Conservation (phyloP, 2,888 invertebrate genomes). For the Caenorhabditis afra region DNA sequence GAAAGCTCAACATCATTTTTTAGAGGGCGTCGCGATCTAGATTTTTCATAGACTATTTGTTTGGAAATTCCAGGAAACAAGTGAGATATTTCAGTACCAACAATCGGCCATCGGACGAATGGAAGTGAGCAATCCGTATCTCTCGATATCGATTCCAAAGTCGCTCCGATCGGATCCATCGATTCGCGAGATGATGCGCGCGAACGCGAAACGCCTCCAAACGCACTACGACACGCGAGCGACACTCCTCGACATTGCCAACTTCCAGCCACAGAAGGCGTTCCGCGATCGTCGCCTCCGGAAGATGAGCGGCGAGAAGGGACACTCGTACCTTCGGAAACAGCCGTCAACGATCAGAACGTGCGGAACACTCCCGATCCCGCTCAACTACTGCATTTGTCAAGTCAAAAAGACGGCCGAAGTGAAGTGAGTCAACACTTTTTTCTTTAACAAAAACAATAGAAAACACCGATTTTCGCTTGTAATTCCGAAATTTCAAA, state of each 20-base stretch:
- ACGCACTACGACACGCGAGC: constrained; percentile 64
- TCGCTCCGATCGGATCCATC: constrained; percentile 32
- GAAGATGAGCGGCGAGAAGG: constrained; percentile 5
- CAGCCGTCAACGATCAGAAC: constrained; percentile 17
- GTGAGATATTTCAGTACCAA: no score
- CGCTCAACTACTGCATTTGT: constrained; percentile 18
- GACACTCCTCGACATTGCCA: constrained; percentile 59
- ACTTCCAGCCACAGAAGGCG: background rate
- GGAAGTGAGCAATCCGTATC: constrained; percentile 63
- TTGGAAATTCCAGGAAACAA: no score
- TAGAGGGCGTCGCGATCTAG: no score
- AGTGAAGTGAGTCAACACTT: background rate
- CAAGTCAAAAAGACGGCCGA: constrained; percentile 10
- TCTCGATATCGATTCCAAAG: constrained; percentile 58
- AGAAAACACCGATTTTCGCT: no score
- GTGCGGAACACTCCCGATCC: constrained; percentile 24
- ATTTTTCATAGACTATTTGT: no score
- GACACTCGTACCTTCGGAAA: constrained; percentile 22
- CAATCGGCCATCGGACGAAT: constrained; percentile 38
- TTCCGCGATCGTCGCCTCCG: background rate
- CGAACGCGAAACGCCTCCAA: constrained; percentile 48
- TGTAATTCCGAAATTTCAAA: no score
- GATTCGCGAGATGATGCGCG: constrained; percentile 38
- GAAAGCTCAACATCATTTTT: no score
- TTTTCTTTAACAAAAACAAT: background rate